Conservation (phyloP, 2,888 invertebrate genomes). For the Patella ulyssiponensis region DNA sequence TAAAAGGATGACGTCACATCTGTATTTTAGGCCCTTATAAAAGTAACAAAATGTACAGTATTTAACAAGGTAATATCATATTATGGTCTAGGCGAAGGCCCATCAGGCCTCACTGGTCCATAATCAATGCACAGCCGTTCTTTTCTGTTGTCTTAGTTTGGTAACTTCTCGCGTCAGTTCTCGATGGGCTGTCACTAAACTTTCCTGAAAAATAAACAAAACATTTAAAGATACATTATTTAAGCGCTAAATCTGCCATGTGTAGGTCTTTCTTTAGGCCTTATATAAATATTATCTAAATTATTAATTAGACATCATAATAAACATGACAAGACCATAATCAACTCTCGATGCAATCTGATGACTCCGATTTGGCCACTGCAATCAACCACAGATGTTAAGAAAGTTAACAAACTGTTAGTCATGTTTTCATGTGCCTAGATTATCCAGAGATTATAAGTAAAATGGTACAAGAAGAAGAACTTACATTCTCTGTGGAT, state of each 20-base stretch:
- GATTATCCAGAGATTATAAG: background rate
- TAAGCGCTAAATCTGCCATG: too few species aligned
- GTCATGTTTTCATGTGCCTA: background rate
- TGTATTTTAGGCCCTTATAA: too few species aligned
- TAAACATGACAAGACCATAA: too few species aligned
- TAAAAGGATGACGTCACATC: too few species aligned
- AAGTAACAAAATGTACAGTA: background rate
- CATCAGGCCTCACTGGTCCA: constrained; percentile 8
- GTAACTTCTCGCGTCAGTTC: constrained; percentile 38
- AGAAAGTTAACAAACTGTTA: too few species aligned
- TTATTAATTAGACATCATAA: too few species aligned
- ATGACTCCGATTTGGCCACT: too few species aligned
- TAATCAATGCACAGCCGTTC: constrained; percentile 24
- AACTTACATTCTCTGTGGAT: constrained; percentile 80
- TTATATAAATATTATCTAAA: too few species aligned
- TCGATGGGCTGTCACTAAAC: constrained; percentile 44
- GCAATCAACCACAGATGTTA: too few species aligned
- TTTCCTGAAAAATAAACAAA: constrained; percentile 41
- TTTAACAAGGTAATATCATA: background rate
- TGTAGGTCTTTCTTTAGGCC: too few species aligned
- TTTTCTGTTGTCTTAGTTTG: constrained; percentile 44
- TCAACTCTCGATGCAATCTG: too few species aligned
- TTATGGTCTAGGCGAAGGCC: background rate
- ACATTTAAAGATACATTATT: background rate
- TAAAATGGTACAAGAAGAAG: background rate